Conservation (phyloP, 1,140 invertebrate genomes). For the Tyrophagus putrescentiae region DNA sequence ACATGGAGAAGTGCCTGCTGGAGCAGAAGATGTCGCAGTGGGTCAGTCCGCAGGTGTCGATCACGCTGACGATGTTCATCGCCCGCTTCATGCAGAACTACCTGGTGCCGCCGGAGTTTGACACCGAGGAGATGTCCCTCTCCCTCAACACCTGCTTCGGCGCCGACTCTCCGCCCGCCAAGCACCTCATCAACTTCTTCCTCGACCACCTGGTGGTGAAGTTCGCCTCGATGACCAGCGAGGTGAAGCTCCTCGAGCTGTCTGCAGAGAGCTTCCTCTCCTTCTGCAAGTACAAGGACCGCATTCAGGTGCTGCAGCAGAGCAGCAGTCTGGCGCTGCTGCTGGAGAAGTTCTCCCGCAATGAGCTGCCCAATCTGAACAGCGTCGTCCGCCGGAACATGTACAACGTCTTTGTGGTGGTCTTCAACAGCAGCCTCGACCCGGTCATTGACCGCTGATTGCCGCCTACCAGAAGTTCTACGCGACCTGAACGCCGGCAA, state of each 20-base stretch:
- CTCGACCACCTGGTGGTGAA: constrained; percentile 46
- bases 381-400: background rate
- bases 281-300: constrained; percentile 14
- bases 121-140: constrained; percentile 47
- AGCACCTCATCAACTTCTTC: constrained; percentile 46
- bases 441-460: constrained; percentile 17
- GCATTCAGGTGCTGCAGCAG: constrained; percentile 14
- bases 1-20: constrained; percentile 49
- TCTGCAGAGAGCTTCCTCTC: constrained; percentile 8
- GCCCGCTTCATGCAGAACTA: constrained; percentile 58
- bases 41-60: constrained; percentile 63
- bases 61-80: constrained; percentile 62
- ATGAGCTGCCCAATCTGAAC: constrained; percentile 5
- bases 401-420: constrained; percentile 11
- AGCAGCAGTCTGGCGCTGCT: constrained; percentile 3
- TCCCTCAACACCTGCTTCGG: constrained; percentile 46
- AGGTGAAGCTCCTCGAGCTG: constrained; percentile 32
- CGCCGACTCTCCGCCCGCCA: constrained; percentile 34
- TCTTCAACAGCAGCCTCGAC: constrained; percentile 2
- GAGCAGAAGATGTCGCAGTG: constrained; percentile 44
- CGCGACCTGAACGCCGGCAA: background rate
- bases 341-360: background rate
- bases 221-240: constrained; percentile 42
- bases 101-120: constrained; percentile 43
- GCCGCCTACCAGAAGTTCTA: background rate